These are phyloP conservation scores for Selenia dentaria DNA, from an alignment of 2,888 invertebrate genomes.

Conservation along the genomic window DNA sequence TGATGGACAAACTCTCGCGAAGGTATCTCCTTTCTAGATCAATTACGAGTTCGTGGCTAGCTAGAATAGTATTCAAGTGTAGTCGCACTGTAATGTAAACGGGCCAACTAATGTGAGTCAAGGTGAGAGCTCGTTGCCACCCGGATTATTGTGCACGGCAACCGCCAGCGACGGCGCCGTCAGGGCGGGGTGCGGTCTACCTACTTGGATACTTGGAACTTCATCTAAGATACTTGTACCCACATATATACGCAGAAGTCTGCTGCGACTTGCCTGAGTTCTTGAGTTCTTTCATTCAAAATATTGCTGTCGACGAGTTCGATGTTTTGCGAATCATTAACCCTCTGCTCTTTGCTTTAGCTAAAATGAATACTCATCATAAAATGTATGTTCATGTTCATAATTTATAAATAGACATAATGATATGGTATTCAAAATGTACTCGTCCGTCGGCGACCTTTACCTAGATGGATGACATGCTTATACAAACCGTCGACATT, in stretches of 20 bases:
- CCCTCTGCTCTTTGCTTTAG: too few relatives aligned
- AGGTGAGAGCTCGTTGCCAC: slow-evolving; percentile 74
- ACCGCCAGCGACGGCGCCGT: slow-evolving; percentile 54
- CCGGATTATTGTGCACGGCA: slow-evolving; percentile 64
- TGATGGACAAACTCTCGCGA: too few relatives aligned
- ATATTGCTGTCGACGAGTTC: too few relatives aligned
- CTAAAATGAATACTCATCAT: background rate
- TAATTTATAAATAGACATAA: background rate
- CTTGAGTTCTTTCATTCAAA: too few relatives aligned
- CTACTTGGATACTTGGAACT: slow-evolving; percentile 48
- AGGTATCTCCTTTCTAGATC: slow-evolving; percentile 47
- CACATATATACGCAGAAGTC: slow-evolving; percentile 13
- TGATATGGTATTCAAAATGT: background rate
- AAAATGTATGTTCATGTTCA: background rate
- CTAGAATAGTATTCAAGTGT: slow-evolving; percentile 27
- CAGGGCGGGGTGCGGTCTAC: slow-evolving; percentile 59
- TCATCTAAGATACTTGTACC: slow-evolving; percentile 34
- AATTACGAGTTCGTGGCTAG: slow-evolving; percentile 63
- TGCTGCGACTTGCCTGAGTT: background rate
- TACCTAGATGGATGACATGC: slow-evolving; percentile 12
- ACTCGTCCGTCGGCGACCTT: slow-evolving; percentile 1
- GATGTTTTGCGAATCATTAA: too few relatives aligned
- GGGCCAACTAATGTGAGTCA: slow-evolving; percentile 77
- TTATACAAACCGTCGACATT: slow-evolving; percentile 12
- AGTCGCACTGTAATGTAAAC: slow-evolving; percentile 62